These are phyloP conservation scores for Rhysida immarginata DNA, from an alignment of 1,140 invertebrate species.

Conservation along the genomic window DNA sequence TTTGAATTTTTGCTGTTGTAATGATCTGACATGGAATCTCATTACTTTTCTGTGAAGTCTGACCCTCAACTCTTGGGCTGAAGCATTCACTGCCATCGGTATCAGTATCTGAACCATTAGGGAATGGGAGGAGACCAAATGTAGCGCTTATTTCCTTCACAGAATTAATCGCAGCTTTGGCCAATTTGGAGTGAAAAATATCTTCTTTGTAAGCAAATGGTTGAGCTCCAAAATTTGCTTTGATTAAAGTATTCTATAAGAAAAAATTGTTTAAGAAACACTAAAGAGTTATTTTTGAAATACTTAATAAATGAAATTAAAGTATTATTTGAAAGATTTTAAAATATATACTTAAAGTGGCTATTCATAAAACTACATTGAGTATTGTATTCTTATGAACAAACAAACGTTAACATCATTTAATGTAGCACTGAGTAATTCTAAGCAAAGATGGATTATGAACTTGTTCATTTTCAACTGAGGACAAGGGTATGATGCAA, in stretches of 20 bases:
- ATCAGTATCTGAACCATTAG: conserved; percentile 25
- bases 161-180: conserved; percentile 24
- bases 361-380: too few species aligned
- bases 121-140: conserved; percentile 27
- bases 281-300: too few species aligned
- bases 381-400: too few species aligned
- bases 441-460: too few species aligned
- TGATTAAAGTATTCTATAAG: conserved; percentile 25
- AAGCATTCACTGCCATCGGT: conserved; percentile 19
- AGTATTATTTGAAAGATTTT: too few species aligned
- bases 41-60: conserved; percentile 8
- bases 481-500: too few species aligned
- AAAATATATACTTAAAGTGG: too few species aligned
- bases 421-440: too few species aligned
- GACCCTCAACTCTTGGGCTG: not conserved
- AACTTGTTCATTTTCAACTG: too few species aligned
- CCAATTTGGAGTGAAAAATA: conserved; percentile 25
- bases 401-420: too few species aligned
- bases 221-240: conserved; percentile 30
- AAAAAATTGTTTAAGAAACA: too few species aligned
- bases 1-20: conserved; percentile 21
- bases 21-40: conserved; percentile 23
- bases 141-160: conserved; percentile 26
- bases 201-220: conserved; percentile 30
- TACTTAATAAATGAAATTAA: too few species aligned